Evolutionary conservation across 2,113 vertebrate genomes (phyloP).

Genomic region (Campylorhamphus procurvoides): DNA sequence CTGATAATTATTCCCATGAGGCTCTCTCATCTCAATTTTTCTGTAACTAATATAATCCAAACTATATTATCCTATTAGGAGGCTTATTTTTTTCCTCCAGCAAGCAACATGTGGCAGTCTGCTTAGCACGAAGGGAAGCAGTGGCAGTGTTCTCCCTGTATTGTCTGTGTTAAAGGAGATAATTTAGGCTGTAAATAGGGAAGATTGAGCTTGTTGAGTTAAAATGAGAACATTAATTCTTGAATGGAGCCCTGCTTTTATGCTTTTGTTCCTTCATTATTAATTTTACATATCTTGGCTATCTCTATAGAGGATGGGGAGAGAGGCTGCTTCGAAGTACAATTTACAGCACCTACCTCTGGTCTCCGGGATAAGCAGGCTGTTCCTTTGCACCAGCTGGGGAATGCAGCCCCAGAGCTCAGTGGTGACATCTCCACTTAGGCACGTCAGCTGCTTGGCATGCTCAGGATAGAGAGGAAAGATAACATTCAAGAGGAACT

Average conservation of each 20-base stretch:
- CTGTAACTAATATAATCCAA: neutral
- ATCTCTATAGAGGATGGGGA: neutral
- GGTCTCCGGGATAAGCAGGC: neutral
- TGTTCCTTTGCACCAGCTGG: neutral
- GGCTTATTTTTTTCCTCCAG: neutral
- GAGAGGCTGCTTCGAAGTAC: neutral
- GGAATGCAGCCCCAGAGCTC: neutral
- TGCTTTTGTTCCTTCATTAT: neutral
- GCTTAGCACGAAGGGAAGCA: neutral
- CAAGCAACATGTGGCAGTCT: neutral
- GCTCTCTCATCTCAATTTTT: neutral
- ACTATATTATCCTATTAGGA: constrained; percentile 1
- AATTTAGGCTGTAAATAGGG: neutral
- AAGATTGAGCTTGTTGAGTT: neutral
- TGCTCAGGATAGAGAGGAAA: neutral
- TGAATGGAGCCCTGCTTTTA: neutral
- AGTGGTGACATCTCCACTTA: neutral
- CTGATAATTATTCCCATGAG: neutral
- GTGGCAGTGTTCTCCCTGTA: neutral
- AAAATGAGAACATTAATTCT: constrained; percentile 13
- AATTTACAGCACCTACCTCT: neutral
- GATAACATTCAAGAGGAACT: neutral
- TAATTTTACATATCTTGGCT: neutral
- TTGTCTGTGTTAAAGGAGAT: neutral
- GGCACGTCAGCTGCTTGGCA: fast-evolving